A percentile compares a stretch with the other conserved stretches of the same genome.
Conservation (phyloP, 1,140 invertebrate species). For the Drosophila kanapiae region DNA sequence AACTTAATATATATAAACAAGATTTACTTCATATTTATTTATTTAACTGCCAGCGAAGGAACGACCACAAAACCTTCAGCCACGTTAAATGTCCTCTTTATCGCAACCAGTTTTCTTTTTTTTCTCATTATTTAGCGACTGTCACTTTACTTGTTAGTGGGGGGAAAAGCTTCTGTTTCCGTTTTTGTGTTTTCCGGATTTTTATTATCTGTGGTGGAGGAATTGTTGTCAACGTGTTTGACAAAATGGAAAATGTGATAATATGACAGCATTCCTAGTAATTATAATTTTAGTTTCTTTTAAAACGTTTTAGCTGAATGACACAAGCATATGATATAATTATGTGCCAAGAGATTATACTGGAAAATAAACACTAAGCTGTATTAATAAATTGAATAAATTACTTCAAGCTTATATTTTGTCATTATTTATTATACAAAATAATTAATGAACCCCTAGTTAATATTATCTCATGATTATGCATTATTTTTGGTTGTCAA, state of each 20-base stretch:
- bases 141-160: not conserved
- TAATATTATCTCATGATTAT: not conserved
- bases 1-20: not conserved
- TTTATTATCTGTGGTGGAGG: not conserved
- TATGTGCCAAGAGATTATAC: not conserved
- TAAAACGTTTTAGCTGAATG: not conserved
- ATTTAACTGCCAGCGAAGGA: not conserved
- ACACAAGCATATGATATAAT: not conserved
- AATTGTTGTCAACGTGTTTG: constrained; percentile 1
- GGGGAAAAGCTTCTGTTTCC: not conserved
- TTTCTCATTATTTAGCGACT: not conserved
- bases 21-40: not conserved
- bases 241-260: not conserved
- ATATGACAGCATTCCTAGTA: not conserved
- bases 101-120: too few species aligned
- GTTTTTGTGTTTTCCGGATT: not conserved
- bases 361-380: not conserved
- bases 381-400: not conserved
- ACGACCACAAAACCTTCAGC: not conserved
- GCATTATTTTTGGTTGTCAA: too few species aligned
- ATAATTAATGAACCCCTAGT: not conserved
- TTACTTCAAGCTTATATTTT: not conserved
- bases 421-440: not conserved
- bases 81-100: not conserved
- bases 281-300: not conserved